These are phyloP conservation scores for Coremacera marginata DNA, from an alignment of 2,888 invertebrate species.

Conservation along the genomic window DNA sequence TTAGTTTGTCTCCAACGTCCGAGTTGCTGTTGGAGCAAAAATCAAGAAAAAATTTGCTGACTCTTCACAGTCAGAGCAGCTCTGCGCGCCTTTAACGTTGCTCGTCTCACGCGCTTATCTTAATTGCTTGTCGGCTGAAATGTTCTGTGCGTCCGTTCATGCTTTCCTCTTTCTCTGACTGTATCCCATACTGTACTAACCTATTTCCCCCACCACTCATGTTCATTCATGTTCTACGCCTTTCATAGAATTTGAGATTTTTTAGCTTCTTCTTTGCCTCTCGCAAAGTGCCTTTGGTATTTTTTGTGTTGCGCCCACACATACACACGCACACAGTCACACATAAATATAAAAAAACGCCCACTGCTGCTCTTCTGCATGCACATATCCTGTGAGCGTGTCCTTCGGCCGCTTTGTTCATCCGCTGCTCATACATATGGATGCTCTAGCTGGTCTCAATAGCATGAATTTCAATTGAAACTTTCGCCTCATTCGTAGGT, in stretches of 20 bases:
- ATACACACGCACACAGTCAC: neutral
- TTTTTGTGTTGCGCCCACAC: neutral
- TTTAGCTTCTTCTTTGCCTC: neutral
- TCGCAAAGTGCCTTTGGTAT: neutral
- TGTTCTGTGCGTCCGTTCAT: slow-evolving; percentile 4
- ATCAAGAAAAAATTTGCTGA: slow-evolving; percentile 19
- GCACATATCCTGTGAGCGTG: slow-evolving; percentile 2
- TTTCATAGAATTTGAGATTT: neutral
- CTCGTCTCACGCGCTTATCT: slow-evolving; percentile 32
- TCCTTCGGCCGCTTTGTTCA: neutral
- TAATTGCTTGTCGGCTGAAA: slow-evolving; percentile 35
- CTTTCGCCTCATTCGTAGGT: neutral
- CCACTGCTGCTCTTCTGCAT: neutral
- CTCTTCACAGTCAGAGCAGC: slow-evolving; percentile 1
- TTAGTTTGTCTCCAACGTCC: slow-evolving; percentile 12
- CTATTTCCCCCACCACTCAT: neutral
- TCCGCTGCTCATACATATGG: no score
- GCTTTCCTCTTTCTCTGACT: neutral
- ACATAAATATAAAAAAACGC: neutral
- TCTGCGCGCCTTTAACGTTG: neutral
- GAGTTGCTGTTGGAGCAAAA: slow-evolving; percentile 4
- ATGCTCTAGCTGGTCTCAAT: neutral
- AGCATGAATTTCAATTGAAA: slow-evolving; percentile 12
- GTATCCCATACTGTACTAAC: neutral
- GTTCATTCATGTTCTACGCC: no score